phyloP scores from a whole-genome alignment of 2,888 invertebrate species.

The Arge pagana region DNA sequence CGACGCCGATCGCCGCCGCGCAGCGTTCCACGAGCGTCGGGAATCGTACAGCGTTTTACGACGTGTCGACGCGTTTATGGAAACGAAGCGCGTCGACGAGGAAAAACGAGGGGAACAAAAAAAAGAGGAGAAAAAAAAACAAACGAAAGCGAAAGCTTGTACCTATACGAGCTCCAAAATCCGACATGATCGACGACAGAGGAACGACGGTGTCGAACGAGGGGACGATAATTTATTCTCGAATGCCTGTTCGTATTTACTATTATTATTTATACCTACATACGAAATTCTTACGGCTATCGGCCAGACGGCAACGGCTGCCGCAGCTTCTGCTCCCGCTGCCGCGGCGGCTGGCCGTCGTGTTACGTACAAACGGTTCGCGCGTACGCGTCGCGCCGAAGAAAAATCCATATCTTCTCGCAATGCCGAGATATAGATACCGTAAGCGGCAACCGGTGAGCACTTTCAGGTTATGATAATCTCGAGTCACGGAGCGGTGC shows the following conservation, averaged over 20 bases:
- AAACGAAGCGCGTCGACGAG: background rate
- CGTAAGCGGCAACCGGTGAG: conserved; percentile 8
- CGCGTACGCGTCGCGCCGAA: background rate
- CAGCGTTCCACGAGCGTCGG: background rate
- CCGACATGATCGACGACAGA: conserved; percentile 3
- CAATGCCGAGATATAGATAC: too few species aligned
- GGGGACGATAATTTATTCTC: conserved; percentile 9
- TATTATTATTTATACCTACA: conserved; percentile 9
- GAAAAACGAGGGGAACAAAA: background rate
- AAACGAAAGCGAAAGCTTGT: conserved; percentile 2
- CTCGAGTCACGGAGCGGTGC: background rate
- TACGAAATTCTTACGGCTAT: conserved; percentile 1
- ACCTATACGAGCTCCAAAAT: conserved; percentile 9
- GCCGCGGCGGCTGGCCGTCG: conserved; percentile 7
- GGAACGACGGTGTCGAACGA: too few species aligned
- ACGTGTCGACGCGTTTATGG: conserved; percentile 17
- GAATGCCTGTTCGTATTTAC: background rate
- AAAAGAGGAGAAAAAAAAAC: background rate
- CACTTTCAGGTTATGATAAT: conserved; percentile 21
- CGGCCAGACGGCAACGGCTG: background rate
- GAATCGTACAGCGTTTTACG: conserved; percentile 5
- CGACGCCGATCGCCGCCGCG: conserved; percentile 27
- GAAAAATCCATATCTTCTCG: conserved; percentile 21
- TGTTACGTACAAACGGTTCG: conserved; percentile 19
- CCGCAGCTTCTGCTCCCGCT: conserved; percentile 2